Base-by-base conservation (phyloP, 2,888 invertebrate genomes). In the Drosophila testacea region DNA sequence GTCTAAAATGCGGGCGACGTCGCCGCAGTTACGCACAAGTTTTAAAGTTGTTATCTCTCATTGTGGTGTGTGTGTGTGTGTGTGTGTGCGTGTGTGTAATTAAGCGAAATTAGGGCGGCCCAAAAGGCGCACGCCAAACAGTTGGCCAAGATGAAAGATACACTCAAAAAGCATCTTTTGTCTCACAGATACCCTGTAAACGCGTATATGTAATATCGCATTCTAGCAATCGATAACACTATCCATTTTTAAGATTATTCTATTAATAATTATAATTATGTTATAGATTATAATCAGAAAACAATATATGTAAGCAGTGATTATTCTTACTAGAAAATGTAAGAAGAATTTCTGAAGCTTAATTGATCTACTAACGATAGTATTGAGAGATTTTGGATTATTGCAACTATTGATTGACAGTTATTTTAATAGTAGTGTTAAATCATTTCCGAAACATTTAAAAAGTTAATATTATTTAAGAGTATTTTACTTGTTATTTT, bases 61-160 rank as follows among this genome's bases (percentile, higher is more conserved):
- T 6, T 55, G 47, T 48, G 22, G 36, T 54, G 34, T 30, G 22
- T 16, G n/a, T n/a, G n/a, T n/a, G 28, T 50, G 52, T 27, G 34
- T 38, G 32, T 13, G 38, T 59, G 48, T 59, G 63, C 56, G 72
- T 59, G 64, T 66, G 75, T 71, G 83, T 83, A 83, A 88, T 87
- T 88, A 88, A 89, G 81, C 86, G 75, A 87, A 88, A 87, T 86
- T 86, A 84, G 89, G 86, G 83, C 88, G 83, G 70, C 69, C 80
- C 63, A 68, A 79, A 77, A 77, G 72, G 66, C 79, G 68, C 69
- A 68, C 73, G 77, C 73, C 77, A 75, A 61, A 62, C 64, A 68
- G 68, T 68, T 73, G 38, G 51, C 69, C 73, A 60, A 75, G 59
- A 50, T 57, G 65, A 52, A 42, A 59, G 47, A 34, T 38, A 13